Percentiles rank a stretch among this genome's conserved stretches.
These are phyloP conservation scores for Meliscaeva auricollis DNA, from an alignment of 2,888 invertebrate genomes.

Conservation along the genomic window DNA sequence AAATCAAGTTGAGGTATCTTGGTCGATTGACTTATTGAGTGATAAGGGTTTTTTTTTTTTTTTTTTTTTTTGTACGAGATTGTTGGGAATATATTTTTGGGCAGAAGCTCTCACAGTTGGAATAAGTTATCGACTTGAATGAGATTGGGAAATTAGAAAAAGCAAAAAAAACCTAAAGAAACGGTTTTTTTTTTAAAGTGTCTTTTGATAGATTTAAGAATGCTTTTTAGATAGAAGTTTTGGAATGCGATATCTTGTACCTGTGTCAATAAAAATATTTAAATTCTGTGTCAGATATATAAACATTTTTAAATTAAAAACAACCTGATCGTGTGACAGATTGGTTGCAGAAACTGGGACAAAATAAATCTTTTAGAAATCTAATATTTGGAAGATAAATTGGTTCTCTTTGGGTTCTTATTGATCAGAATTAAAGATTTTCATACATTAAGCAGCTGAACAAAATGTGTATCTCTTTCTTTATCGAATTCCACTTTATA, in stretches of 20 bases:
- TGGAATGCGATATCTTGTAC: background rate
- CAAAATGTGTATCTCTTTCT: too few relatives aligned
- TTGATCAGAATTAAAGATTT: too few relatives aligned
- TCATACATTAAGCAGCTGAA: too few relatives aligned
- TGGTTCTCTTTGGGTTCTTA: too few relatives aligned
- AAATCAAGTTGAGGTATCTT: slow-evolving; percentile 64
- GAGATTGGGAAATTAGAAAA: slow-evolving; percentile 13
- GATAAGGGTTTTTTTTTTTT: slow-evolving; percentile 49
- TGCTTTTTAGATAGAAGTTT: slow-evolving; percentile 21
- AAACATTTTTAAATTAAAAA: background rate
- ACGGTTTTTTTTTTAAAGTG: slow-evolving; percentile 14
- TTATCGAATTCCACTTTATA: too few relatives aligned
- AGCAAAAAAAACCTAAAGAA: background rate
- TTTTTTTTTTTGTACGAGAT: slow-evolving; percentile 18
- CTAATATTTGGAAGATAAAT: background rate
- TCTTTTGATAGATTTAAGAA: slow-evolving; percentile 30
- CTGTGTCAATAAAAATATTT: background rate
- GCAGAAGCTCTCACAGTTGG: slow-evolving; percentile 50
- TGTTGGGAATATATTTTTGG: slow-evolving; percentile 34
- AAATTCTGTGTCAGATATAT: background rate
- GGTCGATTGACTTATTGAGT: slow-evolving; percentile 60
- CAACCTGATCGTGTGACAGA: slow-evolving; percentile 6
- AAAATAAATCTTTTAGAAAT: background rate
- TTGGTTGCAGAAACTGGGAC: background rate
- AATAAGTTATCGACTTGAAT: slow-evolving; percentile 11